Base-by-base conservation (phyloP, 2,888 invertebrate genomes). In the Ephialtes manifestator region DNA sequence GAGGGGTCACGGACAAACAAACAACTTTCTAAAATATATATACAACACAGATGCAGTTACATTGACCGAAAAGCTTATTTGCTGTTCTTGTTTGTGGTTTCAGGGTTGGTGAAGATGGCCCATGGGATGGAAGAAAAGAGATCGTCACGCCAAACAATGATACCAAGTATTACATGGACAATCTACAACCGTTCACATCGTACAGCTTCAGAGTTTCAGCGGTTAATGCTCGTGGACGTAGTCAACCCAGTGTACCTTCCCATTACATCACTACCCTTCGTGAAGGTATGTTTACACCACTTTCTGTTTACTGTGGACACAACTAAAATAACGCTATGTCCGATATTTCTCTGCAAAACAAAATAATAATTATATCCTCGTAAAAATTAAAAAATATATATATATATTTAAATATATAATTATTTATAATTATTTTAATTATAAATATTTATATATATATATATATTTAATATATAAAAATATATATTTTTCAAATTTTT, bases 201-300 rank as follows among this genome's bases (percentile, higher is more conserved):
- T 97, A 97, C 94, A 96, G 96, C 92, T 97, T 97, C 94, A 95
- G 96, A 81, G 95, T 97, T 88, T 94, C 96, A 89, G 97, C 97
- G 70, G 96, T 96, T 83, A 97, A 97, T 94, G 96, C 95, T 86
- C 95, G 96, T 94, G 97, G 97, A 88, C 94, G 95, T 85, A 97
- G 97, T 93, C 94, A 94, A 84, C 96, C 96, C 87, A 96, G 96
- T 94, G 95, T 96, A 92, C 96, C 96, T 91, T 96, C 97, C 80
- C 97, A 96, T 94, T 96, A 96, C 94, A 96, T 96, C 95, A 96
- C 97, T 88, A 97, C 97, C 76, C 95, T 97, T 87, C 95, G 97
- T 89, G 97, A 97, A 95, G 95, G 97, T 97, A 94, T 4, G 84
- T 84, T 53, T 10, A 18, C 58, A 13, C 28, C 13, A 13, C 10